A percentile compares a stretch with the other conserved stretches of the same genome.
Conservation (phyloP, 2,888 invertebrate genomes). For the Petrolisthes manimaculis region DNA sequence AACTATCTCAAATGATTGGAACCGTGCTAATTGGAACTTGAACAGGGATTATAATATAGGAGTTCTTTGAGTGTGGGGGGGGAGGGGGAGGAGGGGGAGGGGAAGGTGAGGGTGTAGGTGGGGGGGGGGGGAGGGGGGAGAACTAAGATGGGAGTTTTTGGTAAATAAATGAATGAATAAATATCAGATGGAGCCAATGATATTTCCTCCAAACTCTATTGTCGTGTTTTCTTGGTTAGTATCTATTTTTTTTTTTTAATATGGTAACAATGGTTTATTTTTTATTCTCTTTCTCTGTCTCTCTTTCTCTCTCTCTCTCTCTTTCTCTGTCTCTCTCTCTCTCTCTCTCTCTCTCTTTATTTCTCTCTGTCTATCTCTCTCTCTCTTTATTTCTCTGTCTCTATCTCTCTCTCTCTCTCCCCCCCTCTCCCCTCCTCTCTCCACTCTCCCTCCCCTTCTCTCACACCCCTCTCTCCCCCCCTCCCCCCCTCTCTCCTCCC, state of each 20-base stretch:
- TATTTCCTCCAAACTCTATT: no score
- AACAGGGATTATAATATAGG: no score
- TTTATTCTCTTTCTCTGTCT: neutral
- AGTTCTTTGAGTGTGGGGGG: neutral
- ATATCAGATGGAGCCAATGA: no score
- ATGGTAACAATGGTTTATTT: neutral
- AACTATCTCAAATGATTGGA: no score
- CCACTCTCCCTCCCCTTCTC: no score
- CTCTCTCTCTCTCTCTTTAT: neutral
- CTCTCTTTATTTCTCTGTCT: neutral
- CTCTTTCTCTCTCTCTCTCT: conserved; percentile 5
- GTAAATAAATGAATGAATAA: no score
- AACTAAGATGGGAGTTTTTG: no score
- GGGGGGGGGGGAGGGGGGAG: neutral
- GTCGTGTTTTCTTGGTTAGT: neutral
- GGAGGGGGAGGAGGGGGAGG: neutral
- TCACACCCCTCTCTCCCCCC: neutral
- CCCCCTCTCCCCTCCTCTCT: neutral
- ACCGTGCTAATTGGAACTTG: no score
- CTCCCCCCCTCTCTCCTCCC: neutral
- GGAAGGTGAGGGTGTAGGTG: neutral
- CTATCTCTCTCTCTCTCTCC: neutral
- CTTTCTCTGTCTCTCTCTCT: neutral
- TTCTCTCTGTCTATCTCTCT: neutral
- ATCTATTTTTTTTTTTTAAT: neutral